phyloP scores from a whole-genome alignment of 2,888 invertebrate species.

The Pachycephus smyrnensis region DNA sequence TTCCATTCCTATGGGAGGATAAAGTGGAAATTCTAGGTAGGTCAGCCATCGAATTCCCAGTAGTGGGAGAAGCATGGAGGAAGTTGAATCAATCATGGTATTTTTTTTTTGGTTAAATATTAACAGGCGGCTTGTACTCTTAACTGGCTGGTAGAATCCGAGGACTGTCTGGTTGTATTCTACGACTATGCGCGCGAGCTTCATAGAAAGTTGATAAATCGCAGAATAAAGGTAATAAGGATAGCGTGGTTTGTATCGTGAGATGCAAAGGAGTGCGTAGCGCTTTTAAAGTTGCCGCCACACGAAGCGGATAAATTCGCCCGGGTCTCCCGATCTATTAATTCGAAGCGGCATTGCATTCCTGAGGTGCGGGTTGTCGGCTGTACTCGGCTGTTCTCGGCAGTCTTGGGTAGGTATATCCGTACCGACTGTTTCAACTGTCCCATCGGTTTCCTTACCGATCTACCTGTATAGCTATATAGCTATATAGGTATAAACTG shows the following conservation, averaged over 20 bases:
- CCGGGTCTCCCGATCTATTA: conserved; percentile 64
- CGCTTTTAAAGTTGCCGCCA: conserved; percentile 59
- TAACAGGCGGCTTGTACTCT: not conserved
- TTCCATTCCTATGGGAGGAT: not conserved
- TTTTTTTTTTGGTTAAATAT: not conserved
- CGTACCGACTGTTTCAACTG: not conserved
- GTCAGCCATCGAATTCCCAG: not conserved
- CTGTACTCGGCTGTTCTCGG: conserved; percentile 40
- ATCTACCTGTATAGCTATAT: not conserved
- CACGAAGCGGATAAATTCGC: conserved; percentile 62
- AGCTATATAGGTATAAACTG: not conserved
- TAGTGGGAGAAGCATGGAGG: not conserved
- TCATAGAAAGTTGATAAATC: not conserved
- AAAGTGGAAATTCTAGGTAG: not conserved
- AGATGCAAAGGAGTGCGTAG: conserved; percentile 58
- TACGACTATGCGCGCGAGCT: not conserved
- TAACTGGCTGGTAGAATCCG: not conserved
- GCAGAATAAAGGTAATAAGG: not conserved
- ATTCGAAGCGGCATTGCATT: conserved; percentile 62
- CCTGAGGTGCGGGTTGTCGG: conserved; percentile 54
- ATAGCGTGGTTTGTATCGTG: not conserved
- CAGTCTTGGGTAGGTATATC: not conserved
- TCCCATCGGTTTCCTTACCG: not conserved
- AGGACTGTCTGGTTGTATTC: not conserved
- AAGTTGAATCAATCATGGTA: not conserved